phyloP scores from a whole-genome alignment of 2,113 vertebrate species.

The Egretta garzetta region DNA sequence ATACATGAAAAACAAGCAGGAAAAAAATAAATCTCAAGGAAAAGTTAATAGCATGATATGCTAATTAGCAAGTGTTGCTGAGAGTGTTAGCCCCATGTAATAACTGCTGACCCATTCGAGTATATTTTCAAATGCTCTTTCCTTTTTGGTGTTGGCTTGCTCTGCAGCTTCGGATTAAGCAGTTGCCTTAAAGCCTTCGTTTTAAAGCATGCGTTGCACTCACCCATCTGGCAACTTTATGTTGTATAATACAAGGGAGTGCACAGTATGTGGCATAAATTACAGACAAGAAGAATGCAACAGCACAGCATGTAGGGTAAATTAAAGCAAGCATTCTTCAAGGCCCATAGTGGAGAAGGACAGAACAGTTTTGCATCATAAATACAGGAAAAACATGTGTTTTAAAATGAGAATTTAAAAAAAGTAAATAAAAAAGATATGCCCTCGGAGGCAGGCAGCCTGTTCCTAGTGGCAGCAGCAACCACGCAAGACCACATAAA shows the following conservation, averaged over 20 bases:
- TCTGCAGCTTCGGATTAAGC: constrained; percentile 21
- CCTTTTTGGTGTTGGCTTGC: constrained; percentile 26
- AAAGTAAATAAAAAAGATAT: not conserved
- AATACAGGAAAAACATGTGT: constrained; percentile 42
- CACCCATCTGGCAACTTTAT: constrained; percentile 68
- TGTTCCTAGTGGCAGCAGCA: constrained; percentile 14
- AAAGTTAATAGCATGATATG: not conserved
- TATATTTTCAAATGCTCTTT: constrained; percentile 26
- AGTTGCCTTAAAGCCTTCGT: constrained; percentile 53
- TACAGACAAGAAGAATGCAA: constrained; percentile 66
- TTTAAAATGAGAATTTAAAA: not conserved
- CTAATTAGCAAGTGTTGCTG: constrained; percentile 10
- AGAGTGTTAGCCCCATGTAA: not conserved
- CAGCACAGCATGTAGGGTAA: constrained; percentile 59
- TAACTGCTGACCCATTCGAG: not conserved
- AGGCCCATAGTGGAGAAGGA: constrained; percentile 45
- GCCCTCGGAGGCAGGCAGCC: not conserved
- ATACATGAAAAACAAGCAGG: not conserved
- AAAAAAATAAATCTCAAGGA: not conserved
- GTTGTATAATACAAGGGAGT: constrained; percentile 60
- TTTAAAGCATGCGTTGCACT: constrained; percentile 36
- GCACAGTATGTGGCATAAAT: constrained; percentile 67
- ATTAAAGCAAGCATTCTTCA: constrained; percentile 58
- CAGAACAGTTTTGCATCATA: constrained; percentile 53
- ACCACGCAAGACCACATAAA: constrained; percentile 6